phyloP scores from a whole-genome alignment of 1,140 invertebrate genomes.

The Saccostrea echinata region DNA sequence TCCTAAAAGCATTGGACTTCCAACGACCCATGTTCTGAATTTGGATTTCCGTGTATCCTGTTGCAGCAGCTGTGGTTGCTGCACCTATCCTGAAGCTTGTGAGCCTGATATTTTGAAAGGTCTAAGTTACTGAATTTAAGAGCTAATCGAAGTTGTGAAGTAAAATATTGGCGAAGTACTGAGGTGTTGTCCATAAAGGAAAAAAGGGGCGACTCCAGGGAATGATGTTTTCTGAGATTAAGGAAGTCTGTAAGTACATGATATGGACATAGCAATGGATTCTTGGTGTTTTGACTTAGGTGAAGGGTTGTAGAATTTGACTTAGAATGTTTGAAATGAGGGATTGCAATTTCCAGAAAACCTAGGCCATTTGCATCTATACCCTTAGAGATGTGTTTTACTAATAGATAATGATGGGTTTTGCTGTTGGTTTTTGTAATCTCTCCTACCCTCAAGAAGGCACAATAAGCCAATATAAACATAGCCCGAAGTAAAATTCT shows the following conservation, averaged over 20 bases:
- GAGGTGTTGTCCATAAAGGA: slow-evolving; percentile 39
- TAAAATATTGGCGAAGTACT: slow-evolving; percentile 15
- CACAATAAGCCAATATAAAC: slow-evolving; percentile 46
- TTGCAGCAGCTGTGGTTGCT: slow-evolving; percentile 42
- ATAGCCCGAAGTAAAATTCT: background rate
- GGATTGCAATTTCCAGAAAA: background rate
- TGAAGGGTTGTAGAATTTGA: background rate
- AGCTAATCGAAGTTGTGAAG: slow-evolving; percentile 35
- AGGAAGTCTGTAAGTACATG: background rate
- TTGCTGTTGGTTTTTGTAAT: background rate
- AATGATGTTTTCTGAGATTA: background rate
- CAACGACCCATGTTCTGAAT: background rate
- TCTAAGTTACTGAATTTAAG: background rate
- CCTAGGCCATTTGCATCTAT: background rate
- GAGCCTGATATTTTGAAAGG: slow-evolving; percentile 27
- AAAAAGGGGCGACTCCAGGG: slow-evolving; percentile 8
- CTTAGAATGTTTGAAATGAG: too few species aligned
- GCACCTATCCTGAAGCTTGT: slow-evolving; percentile 54
- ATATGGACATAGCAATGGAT: background rate
- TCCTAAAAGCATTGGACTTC: too few species aligned
- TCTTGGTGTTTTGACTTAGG: background rate
- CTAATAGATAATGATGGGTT: background rate
- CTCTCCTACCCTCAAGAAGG: slow-evolving; percentile 35
- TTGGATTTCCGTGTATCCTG: slow-evolving; percentile 1
- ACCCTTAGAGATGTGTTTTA: background rate